Evolutionary conservation across 2,888 invertebrate species (phyloP), one percentile per base, ranked within the genome.

Genomic region (Loripinus fragilis): DNA sequence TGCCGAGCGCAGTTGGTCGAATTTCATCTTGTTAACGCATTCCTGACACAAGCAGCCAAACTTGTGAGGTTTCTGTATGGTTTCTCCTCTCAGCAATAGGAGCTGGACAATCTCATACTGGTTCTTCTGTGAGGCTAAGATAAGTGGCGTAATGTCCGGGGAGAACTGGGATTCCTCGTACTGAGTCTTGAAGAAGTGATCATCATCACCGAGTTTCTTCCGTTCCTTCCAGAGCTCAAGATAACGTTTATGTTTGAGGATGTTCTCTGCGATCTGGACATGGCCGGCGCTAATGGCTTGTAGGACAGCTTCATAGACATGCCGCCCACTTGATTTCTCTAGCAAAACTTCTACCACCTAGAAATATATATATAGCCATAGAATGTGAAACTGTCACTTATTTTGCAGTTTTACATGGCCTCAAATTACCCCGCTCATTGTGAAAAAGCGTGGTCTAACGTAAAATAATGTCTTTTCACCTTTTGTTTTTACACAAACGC

Each of bases 281-380:
- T 93, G 93, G 5, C 92, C 92, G n/a, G 91, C 90, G 76, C 91
- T 91, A 74, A 93, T 93, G 69, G 93, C 91, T 55, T 91, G 89
- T 30, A 93, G 85, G 0, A 92, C 90, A 0, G 93, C 92, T 78
- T 93, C 92, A 73, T 92, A 90, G 41, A 93, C 91, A 80, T 91
- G 91, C 23, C 90, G 88, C 52, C 91, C 90, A 80, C 90, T 91
- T 30, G 90, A 89, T 25, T 87, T 85, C 67, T 92, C 91, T 76
- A 93, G 82, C 33, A 93, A 81, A 0, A 92, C 85, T 52, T 92
- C 90, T 8, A 92, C 92, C 25, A 92, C 89, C 92, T 93, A n/a
- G n/a, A n/a, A n/a, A n/a, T n/a, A n/a, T n/a, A n/a, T n/a, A n/a
- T n/a, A n/a, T n/a, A n/a, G n/a, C n/a, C n/a, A n/a, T n/a, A n/a